These are phyloP conservation scores for Eupithecia subfuscata DNA, from an alignment of 2,888 invertebrate species.

Conservation along the genomic window DNA sequence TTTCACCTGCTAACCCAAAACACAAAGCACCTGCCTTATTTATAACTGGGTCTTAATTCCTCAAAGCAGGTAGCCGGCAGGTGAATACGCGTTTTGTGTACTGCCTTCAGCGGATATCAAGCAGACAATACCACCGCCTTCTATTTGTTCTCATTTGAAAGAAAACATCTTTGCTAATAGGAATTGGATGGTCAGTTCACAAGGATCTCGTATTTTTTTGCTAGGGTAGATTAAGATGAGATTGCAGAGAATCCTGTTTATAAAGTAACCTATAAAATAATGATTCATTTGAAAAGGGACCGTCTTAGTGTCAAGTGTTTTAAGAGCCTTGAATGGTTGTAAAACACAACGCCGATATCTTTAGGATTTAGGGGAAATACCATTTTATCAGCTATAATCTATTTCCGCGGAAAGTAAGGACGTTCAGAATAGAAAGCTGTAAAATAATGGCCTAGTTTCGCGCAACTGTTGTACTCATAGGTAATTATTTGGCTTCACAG, in stretches of 20 bases:
- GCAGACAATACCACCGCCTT: constrained; percentile 1
- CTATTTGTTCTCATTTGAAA: constrained; percentile 5
- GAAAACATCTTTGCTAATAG: constrained; percentile 10
- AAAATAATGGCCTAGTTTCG: neutral
- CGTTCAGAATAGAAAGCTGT: neutral
- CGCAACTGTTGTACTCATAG: neutral
- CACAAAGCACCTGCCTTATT: constrained; percentile 2
- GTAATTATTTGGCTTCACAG: neutral
- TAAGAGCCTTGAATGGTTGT: neutral
- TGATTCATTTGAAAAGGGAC: neutral
- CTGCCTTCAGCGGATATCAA: neutral
- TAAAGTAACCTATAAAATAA: neutral
- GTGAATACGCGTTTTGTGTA: constrained; percentile 12
- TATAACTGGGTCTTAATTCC: neutral
- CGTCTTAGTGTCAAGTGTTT: neutral
- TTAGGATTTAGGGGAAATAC: constrained; percentile 10
- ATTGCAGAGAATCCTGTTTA: neutral
- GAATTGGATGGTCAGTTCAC: neutral
- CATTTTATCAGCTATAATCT: constrained; percentile 6
- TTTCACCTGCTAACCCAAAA: constrained; percentile 4
- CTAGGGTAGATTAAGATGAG: neutral
- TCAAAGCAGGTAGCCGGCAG: constrained; percentile 1
- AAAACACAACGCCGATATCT: neutral
- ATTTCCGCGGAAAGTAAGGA: neutral
- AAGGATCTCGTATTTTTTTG: neutral